Evolutionary conservation across 1,140 invertebrate genomes (phyloP).

Genomic region (Hylaeus volcanicus): DNA sequence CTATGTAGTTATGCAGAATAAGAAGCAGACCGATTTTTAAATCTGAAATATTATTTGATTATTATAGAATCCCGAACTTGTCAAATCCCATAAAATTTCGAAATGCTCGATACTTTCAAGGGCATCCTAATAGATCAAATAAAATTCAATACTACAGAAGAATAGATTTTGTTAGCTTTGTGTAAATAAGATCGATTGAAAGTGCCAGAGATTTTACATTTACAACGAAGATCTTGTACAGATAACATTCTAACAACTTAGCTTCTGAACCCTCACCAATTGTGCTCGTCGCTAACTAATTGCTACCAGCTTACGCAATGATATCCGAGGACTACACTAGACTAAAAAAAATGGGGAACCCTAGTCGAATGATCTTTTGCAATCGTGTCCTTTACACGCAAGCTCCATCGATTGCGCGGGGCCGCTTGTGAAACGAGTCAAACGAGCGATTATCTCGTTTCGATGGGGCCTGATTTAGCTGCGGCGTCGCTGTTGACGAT

Average conservation of each 20-base stretch:
- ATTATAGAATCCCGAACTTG: too few species aligned
- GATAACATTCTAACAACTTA: neutral
- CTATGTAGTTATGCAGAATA: too few species aligned
- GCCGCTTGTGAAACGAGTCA: constrained; percentile 4
- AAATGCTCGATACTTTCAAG: too few species aligned
- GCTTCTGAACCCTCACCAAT: neutral
- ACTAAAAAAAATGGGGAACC: neutral
- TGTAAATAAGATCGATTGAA: too few species aligned
- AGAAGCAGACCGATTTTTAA: too few species aligned
- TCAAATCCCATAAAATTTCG: too few species aligned
- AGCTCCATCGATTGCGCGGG: constrained; percentile 5
- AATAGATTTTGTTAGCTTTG: too few species aligned
- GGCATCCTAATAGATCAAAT: too few species aligned
- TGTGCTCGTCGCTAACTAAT: neutral
- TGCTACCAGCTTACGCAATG: neutral
- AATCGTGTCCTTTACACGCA: constrained; percentile 6
- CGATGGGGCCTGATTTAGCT: constrained; percentile 21
- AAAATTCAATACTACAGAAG: too few species aligned
- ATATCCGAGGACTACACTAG: neutral
- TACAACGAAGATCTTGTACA: neutral
- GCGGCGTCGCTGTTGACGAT: constrained; percentile 7
- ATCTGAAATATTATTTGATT: too few species aligned
- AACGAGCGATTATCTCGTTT: constrained; percentile 42
- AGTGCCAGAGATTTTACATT: neutral
- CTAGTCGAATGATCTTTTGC: neutral